Evolutionary conservation across 2,888 invertebrate genomes (phyloP).

Genomic region (Pachycephus smyrnensis): DNA sequence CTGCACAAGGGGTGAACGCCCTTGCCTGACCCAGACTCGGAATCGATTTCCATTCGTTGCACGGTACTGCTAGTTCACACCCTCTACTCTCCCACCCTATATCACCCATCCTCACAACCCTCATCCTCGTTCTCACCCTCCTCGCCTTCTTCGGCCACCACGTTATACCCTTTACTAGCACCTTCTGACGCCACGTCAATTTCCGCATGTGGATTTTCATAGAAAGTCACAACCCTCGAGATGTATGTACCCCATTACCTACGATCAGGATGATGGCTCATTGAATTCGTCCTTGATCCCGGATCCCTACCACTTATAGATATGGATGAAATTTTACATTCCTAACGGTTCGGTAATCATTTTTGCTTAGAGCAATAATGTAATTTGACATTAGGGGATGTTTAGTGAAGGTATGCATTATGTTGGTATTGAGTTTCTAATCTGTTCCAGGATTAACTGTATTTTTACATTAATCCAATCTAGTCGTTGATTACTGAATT

Average conservation of each 20-base stretch:
- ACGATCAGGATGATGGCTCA: background rate
- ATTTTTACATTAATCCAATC: background rate
- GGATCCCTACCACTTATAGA: background rate
- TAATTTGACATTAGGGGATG: too few relatives aligned
- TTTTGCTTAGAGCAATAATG: background rate
- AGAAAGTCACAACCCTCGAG: slow-evolving; percentile 37
- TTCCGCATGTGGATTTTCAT: slow-evolving; percentile 46
- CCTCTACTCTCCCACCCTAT: slow-evolving; percentile 21
- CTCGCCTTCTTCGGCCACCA: background rate
- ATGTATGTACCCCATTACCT: slow-evolving; percentile 7
- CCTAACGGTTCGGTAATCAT: background rate
- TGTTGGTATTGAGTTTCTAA: too few relatives aligned
- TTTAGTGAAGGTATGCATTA: background rate
- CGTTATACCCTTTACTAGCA: background rate
- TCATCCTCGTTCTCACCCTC: slow-evolving; percentile 12
- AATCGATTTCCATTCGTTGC: slow-evolving; percentile 65
- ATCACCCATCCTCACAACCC: slow-evolving; percentile 9
- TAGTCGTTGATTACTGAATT: background rate
- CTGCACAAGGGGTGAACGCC: slow-evolving; percentile 65
- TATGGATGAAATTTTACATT: background rate
- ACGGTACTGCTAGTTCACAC: slow-evolving; percentile 29
- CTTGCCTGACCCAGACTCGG: slow-evolving; percentile 67
- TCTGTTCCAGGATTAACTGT: background rate
- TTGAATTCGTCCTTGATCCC: background rate
- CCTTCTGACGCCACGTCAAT: background rate